phyloP scores from a whole-genome alignment of 2,888 invertebrate genomes.

The Geotrupes spiniger region DNA sequence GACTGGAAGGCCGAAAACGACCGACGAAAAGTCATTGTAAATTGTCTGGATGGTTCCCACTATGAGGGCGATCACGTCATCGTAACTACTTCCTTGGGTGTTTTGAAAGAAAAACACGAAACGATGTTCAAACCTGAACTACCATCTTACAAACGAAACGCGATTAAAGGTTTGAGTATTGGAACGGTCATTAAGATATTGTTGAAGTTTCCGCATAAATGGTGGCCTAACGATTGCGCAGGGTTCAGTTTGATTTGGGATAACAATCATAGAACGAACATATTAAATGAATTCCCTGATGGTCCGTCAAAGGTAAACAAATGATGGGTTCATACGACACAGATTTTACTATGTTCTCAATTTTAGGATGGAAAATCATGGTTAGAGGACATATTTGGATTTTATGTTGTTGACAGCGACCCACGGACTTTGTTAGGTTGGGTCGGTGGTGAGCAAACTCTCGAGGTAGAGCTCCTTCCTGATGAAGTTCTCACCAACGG shows the following conservation, averaged over 20 bases:
- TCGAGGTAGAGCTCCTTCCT: slow-evolving; percentile 59
- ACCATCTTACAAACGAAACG: slow-evolving; percentile 54
- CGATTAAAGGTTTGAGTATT: slow-evolving; percentile 59
- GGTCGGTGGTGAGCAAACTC: slow-evolving; percentile 64
- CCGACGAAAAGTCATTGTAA: slow-evolving; percentile 45
- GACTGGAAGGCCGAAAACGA: slow-evolving; percentile 33
- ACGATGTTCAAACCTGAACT: slow-evolving; percentile 58
- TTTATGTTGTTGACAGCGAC: slow-evolving; percentile 63
- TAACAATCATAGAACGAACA: slow-evolving; percentile 48
- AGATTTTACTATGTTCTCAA: too few relatives aligned
- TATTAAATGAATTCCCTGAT: slow-evolving; percentile 37
- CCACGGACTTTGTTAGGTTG: slow-evolving; percentile 66
- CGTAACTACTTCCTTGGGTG: slow-evolving; percentile 67
- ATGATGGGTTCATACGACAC: neutral
- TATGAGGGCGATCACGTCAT: slow-evolving; percentile 63
- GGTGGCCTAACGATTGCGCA: slow-evolving; percentile 60
- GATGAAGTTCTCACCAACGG: slow-evolving; percentile 56
- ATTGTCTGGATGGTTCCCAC: slow-evolving; percentile 53
- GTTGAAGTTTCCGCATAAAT: slow-evolving; percentile 59
- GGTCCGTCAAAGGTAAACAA: slow-evolving; percentile 35
- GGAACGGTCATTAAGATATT: slow-evolving; percentile 69
- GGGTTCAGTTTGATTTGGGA: slow-evolving; percentile 61
- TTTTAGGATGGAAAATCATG: slow-evolving; percentile 53
- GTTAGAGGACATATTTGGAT: slow-evolving; percentile 65
- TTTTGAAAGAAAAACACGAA: slow-evolving; percentile 58